Conservation (phyloP, 2,113 vertebrate genomes). For the Podocnemis expansa region DNA sequence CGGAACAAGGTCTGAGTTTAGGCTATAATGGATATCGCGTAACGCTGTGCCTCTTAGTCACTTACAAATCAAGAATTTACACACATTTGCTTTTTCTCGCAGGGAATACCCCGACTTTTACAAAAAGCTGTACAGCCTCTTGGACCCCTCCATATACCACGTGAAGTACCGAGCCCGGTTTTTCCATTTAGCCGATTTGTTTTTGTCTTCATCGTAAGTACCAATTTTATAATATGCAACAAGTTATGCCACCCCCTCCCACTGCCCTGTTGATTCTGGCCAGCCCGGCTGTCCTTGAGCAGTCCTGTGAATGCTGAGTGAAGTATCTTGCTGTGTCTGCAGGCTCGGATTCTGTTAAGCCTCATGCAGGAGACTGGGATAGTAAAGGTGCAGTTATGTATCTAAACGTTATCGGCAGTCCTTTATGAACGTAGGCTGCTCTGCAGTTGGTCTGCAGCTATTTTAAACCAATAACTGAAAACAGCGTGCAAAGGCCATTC, state of each 20-base stretch:
- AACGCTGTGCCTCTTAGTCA: background rate
- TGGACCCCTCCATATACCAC: conserved; percentile 92
- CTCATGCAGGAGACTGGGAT: background rate
- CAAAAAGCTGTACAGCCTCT: conserved; percentile 90
- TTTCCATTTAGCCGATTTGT: conserved; percentile 90
- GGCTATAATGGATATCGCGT: background rate
- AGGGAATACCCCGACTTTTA: conserved; percentile 98
- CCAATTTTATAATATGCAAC: background rate
- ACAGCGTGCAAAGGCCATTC: background rate
- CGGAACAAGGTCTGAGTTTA: background rate
- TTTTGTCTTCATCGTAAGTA: conserved; percentile 94
- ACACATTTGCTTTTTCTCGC: background rate
- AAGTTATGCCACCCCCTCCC: background rate
- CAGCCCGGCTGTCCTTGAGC: background rate
- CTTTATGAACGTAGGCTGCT: conserved; percentile 26
- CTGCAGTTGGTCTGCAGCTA: background rate
- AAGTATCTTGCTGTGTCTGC: background rate
- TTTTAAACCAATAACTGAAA: background rate
- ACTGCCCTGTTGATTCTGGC: too few relatives aligned
- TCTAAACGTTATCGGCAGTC: conserved; percentile 8
- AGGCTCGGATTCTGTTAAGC: background rate
- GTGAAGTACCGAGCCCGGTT: conserved; percentile 94
- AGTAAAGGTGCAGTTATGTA: conserved; percentile 8
- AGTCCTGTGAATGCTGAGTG: background rate
- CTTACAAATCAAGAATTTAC: background rate